These are phyloP conservation scores for Tursiops truncatus DNA, from an alignment of 2,113 vertebrate species.

Conservation along the genomic window DNA sequence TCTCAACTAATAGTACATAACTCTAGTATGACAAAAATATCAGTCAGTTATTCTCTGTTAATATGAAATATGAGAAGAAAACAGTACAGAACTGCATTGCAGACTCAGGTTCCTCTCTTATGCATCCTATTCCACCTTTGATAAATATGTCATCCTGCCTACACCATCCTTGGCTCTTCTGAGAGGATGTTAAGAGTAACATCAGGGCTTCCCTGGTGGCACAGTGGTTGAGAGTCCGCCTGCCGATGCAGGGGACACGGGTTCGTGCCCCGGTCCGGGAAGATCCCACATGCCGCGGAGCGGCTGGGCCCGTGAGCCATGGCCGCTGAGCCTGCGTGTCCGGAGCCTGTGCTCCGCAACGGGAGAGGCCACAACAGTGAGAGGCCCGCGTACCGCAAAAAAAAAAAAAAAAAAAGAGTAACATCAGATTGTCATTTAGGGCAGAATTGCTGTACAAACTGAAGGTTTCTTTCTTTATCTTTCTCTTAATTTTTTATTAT, in stretches of 20 bases:
- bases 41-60: neutral
- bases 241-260: too few species aligned
- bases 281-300: too few species aligned
- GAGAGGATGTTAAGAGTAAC: neutral
- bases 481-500: neutral
- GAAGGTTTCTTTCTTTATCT: neutral
- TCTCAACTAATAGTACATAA: neutral
- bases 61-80: neutral
- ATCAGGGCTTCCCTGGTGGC: too few species aligned
- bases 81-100: neutral
- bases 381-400: too few species aligned
- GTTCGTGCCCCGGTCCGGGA: too few species aligned
- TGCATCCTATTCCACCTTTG: neutral
- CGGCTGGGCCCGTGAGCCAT: too few species aligned
- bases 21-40: neutral
- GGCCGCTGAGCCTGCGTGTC: too few species aligned
- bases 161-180: neutral
- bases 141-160: neutral
- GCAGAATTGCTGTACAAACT: neutral
- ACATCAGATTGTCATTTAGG: neutral
- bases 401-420: neutral
- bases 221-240: too few species aligned
- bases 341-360: too few species aligned
- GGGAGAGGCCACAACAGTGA: too few species aligned
- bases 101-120: neutral